Evolutionary conservation across 2,888 invertebrate species (phyloP).

Genomic region (Rhamphomyia laevipes): DNA sequence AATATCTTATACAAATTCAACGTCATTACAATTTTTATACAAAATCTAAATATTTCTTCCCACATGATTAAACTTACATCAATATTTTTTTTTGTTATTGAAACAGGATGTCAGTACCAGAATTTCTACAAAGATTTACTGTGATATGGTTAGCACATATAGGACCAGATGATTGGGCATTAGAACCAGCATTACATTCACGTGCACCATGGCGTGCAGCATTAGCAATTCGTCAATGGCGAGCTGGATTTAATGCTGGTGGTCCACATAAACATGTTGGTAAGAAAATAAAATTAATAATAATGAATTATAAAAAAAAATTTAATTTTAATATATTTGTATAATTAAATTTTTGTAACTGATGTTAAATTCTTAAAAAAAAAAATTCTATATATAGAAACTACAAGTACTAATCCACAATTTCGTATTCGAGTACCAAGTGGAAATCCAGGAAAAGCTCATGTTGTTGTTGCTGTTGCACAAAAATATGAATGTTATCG

Average conservation of each 20-base stretch:
- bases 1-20: too few species aligned
- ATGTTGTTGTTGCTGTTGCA: conserved; percentile 59
- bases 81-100: too few species aligned
- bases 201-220: conserved; percentile 59
- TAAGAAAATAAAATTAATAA: conserved; percentile 19
- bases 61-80: too few species aligned
- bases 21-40: too few species aligned
- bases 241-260: conserved; percentile 57
- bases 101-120: conserved; percentile 18
- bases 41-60: too few species aligned
- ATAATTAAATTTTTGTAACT: conserved; percentile 15
- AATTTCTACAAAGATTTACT: conserved; percentile 19
- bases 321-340: background rate
- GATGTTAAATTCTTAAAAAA: too few species aligned
- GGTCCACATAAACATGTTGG: conserved; percentile 50
- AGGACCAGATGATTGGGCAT: conserved; percentile 60
- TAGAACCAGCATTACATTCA: conserved; percentile 51
- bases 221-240: conserved; percentile 53
- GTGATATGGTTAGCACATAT: conserved; percentile 49
- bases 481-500: conserved; percentile 47
- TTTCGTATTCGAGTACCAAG: conserved; percentile 58
- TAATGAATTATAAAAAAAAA: background rate
- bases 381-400: too few species aligned
- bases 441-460: conserved; percentile 47
- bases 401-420: conserved; percentile 57